Conservation (phyloP, 2,113 vertebrate genomes). For the Himantopus leucocephalus region DNA sequence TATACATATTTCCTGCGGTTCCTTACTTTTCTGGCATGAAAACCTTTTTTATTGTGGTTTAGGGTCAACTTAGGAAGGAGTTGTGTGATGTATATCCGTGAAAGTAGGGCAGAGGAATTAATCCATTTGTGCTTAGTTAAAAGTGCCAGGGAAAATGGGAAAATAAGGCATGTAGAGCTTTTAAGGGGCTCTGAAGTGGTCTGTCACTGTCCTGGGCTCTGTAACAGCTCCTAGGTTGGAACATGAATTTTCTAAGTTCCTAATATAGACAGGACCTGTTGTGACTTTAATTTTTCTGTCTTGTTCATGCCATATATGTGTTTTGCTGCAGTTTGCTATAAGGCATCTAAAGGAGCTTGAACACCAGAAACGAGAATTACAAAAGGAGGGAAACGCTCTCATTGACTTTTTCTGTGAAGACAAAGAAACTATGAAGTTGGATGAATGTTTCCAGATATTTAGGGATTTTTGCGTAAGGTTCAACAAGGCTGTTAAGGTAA, state of each 20-base stretch:
- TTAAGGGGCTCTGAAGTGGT: not conserved
- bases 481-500: conserved; percentile 94
- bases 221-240: not conserved
- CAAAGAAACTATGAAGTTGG: conserved; percentile 94
- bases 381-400: conserved; percentile 85
- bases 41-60: not conserved
- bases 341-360: conserved; percentile 87
- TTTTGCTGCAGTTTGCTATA: conserved; percentile 78
- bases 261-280: not conserved
- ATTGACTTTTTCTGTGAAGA: conserved; percentile 99
- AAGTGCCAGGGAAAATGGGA: not conserved
- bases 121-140: not conserved
- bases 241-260: not conserved
- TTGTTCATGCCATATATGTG: not conserved
- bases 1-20: not conserved
- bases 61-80: not conserved
- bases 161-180: not conserved
- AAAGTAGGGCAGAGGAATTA: not conserved
- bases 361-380: conserved; percentile 80
- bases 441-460: conserved; percentile 96
- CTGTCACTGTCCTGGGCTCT: not conserved
- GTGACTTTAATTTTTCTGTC: not conserved
- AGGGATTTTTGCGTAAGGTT: conserved; percentile 94
- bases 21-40: not conserved
- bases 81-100: not conserved